Evolutionary conservation across 2,113 vertebrate species (phyloP), one percentile per base, ranked within the genome.

Genomic region (Grallaria varia): DNA sequence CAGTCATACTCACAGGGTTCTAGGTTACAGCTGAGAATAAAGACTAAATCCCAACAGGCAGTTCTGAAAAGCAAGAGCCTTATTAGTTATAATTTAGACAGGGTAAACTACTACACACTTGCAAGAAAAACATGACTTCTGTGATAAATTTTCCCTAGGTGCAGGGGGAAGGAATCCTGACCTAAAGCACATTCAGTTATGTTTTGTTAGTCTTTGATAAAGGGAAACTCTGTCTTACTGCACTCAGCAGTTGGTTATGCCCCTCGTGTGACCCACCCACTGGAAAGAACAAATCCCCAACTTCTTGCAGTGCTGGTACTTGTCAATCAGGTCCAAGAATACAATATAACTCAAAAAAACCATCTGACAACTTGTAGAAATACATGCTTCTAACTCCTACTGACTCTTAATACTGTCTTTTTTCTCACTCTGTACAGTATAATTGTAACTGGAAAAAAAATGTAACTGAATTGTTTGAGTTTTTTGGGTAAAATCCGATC

Each of bases 381-480:
- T 53, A 47, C 9, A 24, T 35, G 6, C 20, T 87, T 27, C 42
- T 75, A 67, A 67, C 18, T 17, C 31, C 74, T 19, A 50, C 19
- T 80, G 50, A 52, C 25, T 66, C 12, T 37, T 72, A 11, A 27
- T 25, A 30, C 10, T 31, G 9, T 50, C 33, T 14, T 47, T 25
- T 50, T 22, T 31, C 33, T 25, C 2, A 8, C 14, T 22, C 10
- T 0, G 0, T 47, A 16, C 19, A 50, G 15, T 60, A 13, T 27
- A 73, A 50, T 14, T 69, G 12, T 47, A 68, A 59, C 14, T 68
- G 22, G 53, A 73, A 77, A 66, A 33, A 55, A 8, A 55, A 45
- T 77, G 45, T 21, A 45, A 22, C 3, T 33, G 17, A 40, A 18
- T 35, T 84, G 5, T 59, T 82, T 62, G 71, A 75, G 6, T 40